A percentile compares a stretch with the other conserved stretches of the same genome.
Conservation (phyloP, 2,888 invertebrate genomes). For the Stenichneumon culpator region DNA sequence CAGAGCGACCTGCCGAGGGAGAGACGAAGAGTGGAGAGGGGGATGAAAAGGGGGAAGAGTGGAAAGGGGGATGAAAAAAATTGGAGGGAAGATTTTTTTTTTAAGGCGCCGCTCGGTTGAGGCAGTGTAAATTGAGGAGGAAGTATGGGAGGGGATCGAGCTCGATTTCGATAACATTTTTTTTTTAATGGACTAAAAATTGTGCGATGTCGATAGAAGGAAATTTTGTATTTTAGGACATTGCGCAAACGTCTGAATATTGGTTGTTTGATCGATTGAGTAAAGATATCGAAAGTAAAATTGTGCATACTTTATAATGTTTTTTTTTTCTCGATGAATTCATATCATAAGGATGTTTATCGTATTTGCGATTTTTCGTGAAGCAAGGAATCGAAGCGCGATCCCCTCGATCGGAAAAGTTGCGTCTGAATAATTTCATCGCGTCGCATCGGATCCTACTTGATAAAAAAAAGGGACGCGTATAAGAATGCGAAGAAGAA, state of each 20-base stretch:
- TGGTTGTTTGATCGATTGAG: no score
- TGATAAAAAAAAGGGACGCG: constrained; percentile 12
- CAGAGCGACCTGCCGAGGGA: background rate
- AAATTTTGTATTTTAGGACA: no score
- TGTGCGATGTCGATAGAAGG: no score
- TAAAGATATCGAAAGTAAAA: no score
- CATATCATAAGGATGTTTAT: background rate
- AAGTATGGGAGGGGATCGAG: background rate
- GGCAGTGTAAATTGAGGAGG: constrained; percentile 18
- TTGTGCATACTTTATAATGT: no score
- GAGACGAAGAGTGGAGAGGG: constrained; percentile 9
- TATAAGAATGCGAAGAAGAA: background rate
- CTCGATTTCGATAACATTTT: background rate
- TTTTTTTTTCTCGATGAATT: background rate
- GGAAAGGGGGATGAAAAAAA: background rate
- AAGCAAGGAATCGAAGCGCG: background rate
- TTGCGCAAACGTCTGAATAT: no score
- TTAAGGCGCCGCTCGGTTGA: background rate
- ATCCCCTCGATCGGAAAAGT: background rate
- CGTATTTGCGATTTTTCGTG: background rate
- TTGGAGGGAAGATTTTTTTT: background rate
- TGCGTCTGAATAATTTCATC: constrained; percentile 21
- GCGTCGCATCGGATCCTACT: constrained; percentile 43
- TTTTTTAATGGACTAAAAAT: background rate
- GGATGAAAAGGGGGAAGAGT: background rate